These are phyloP conservation scores for Sprattus sprattus DNA, from an alignment of 2,113 vertebrate genomes.

Conservation along the genomic window DNA sequence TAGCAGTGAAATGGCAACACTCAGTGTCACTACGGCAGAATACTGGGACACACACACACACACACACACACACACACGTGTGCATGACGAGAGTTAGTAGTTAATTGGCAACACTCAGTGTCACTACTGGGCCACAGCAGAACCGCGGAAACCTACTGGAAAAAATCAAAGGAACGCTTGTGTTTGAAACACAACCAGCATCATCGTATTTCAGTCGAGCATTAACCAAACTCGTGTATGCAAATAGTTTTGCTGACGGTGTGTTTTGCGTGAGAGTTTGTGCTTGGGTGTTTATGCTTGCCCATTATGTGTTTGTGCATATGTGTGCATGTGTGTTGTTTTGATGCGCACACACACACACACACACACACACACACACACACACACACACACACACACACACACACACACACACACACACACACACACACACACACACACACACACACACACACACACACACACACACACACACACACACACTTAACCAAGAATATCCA, in stretches of 20 bases:
- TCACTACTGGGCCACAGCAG: background rate
- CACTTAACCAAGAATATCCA: background rate
- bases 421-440: no score
- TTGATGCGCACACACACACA: background rate
- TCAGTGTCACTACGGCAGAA: background rate
- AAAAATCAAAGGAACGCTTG: background rate
- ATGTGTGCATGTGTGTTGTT: background rate
- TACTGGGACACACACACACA: background rate
- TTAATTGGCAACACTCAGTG: background rate
- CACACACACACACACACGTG: no score
- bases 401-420: background rate
- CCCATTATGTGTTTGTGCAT: background rate
- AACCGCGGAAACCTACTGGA: background rate
- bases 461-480: background rate
- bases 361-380: no score
- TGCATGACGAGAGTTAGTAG: background rate
- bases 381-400: background rate
- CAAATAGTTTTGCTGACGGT: background rate
- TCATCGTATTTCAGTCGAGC: background rate
- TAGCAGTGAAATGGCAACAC: background rate
- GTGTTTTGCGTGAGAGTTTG: background rate
- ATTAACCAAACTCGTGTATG: background rate
- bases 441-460: background rate
- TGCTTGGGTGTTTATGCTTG: background rate
- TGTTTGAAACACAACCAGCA: background rate